phyloP scores from a whole-genome alignment of 2,113 vertebrate genomes.

The Alexandromys fortis region DNA sequence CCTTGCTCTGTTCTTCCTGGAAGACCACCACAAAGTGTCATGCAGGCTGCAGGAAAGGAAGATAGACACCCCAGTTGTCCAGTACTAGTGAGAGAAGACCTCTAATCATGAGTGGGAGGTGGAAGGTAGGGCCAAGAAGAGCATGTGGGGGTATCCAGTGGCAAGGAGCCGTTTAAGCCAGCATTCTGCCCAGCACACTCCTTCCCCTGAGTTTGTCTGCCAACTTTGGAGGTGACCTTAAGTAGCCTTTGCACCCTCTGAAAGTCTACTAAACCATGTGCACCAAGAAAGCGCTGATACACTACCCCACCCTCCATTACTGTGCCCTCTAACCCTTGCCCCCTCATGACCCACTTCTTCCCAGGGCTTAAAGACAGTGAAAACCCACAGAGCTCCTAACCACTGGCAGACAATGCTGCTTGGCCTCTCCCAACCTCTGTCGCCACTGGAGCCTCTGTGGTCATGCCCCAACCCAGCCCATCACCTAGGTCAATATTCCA shows the following conservation, averaged over 20 bases:
- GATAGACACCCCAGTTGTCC: background rate
- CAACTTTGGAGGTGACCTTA: background rate
- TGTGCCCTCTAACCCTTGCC: background rate
- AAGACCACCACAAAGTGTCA: background rate
- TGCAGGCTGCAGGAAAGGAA: background rate
- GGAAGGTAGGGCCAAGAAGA: background rate
- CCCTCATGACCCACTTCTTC: background rate
- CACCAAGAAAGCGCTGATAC: background rate
- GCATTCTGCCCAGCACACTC: background rate
- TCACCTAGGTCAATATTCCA: rapidly evolving
- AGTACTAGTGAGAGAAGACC: background rate
- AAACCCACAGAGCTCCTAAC: background rate
- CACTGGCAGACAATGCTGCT: rapidly evolving
- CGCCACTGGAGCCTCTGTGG: rapidly evolving
- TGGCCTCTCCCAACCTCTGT: background rate
- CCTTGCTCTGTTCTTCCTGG: background rate
- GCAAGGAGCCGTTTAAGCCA: background rate
- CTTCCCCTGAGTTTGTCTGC: rapidly evolving
- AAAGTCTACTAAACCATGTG: rapidly evolving
- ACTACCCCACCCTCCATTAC: rapidly evolving
- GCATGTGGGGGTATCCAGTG: background rate
- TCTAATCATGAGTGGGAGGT: background rate
- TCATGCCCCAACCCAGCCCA: too few species aligned
- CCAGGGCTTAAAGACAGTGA: rapidly evolving
- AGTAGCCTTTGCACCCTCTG: background rate